phyloP scores from a whole-genome alignment of 2,113 vertebrate species.

The Tupaia tana region DNA sequence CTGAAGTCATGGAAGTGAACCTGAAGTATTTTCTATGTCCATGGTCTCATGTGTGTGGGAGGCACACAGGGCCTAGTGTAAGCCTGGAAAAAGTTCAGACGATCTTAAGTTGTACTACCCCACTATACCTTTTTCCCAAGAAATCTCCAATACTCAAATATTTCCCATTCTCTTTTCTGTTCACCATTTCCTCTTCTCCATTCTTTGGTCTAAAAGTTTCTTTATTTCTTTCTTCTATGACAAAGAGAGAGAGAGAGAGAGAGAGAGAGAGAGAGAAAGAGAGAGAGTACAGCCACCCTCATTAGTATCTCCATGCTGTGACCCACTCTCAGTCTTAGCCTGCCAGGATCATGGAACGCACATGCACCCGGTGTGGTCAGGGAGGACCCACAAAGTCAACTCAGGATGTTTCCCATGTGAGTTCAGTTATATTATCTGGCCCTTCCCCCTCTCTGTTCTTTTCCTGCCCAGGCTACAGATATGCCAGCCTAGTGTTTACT shows the following conservation, averaged over 20 bases:
- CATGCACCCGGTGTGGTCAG: too few species aligned
- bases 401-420: too few species aligned
- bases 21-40: not conserved
- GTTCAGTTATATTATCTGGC: too few species aligned
- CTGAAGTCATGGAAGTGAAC: constrained; percentile 17
- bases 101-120: not conserved
- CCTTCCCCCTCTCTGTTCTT: not conserved
- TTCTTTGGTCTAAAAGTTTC: too few species aligned
- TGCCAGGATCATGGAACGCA: too few species aligned
- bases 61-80: not conserved
- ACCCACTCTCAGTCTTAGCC: too few species aligned
- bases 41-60: not conserved
- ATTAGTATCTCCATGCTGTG: too few species aligned
- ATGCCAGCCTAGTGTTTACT: not conserved
- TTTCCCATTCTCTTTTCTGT: not conserved
- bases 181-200: not conserved
- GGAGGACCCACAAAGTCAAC: too few species aligned
- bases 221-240: too few species aligned
- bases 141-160: not conserved
- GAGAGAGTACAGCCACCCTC: too few species aligned
- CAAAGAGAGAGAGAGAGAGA: too few species aligned
- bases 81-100: not conserved
- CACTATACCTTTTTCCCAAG: not conserved
- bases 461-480: not conserved
- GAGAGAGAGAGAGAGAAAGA: too few species aligned